Base-by-base conservation (phyloP, 2,888 invertebrate species). In the Sinotaia quadrata region DNA sequence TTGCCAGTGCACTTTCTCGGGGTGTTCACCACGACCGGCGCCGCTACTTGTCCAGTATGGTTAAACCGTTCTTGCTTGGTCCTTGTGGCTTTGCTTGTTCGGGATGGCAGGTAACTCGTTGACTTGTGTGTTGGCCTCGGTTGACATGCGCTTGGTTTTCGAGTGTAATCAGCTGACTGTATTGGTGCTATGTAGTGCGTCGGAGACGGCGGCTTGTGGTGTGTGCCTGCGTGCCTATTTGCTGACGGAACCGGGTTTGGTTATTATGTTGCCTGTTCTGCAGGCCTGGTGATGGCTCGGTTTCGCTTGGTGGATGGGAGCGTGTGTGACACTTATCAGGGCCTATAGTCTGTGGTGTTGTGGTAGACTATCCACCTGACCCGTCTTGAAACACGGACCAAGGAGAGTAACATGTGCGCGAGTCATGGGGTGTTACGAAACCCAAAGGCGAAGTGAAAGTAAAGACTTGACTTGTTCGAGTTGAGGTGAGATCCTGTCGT, bases 371-470 rank as follows among this genome's bases (percentile, higher is more conserved):
- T 74, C 79, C 76, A 76, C 78, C 79, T 91, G 92, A 91, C 92
- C 92, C 92, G 92, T 92, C 92, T 92, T 92, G 92, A 92, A 92
- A 92, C 92, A 92, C 92, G 91, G 92, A 92, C 92, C 91, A 92
- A 92, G 92, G 91, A 92, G 92, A 92, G 91, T 91, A 92, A 90
- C 91, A 91, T 91, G 91, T 91, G 89, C 90, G 92, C 92, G 90
- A 92, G 92, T 92, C 91, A 90, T 90, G 90, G 91, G 91, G 91
- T 89, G n/a, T n/a, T 77, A 75, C 83, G 84, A 90, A 91, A 90
- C 91, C 90, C 88, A 90, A 89, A 91, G 91, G 92, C 92, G 90
- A 77, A 92, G 91, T 91, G 91, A 92, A 92, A 91, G 91, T 91
- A 89, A 92, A 91, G 88, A 84, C 84, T 77, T 85, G 59, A 36